phyloP scores from a whole-genome alignment of 2,888 invertebrate species.

The Drosophila incognita region DNA sequence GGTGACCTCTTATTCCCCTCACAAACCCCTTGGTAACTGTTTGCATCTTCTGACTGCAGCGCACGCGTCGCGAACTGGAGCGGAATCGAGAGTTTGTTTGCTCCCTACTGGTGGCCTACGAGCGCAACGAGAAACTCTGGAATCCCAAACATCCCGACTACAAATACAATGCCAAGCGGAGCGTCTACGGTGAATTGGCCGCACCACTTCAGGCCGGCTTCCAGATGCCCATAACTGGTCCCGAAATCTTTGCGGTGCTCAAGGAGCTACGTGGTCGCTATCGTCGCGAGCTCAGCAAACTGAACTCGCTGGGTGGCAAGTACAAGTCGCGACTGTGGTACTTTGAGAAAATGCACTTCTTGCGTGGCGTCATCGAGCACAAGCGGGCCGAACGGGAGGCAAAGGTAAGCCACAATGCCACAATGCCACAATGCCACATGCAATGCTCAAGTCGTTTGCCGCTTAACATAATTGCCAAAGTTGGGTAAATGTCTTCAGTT shows the following conservation, averaged over 20 bases:
- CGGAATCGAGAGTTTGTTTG: slow-evolving; percentile 72
- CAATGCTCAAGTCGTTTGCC: not conserved
- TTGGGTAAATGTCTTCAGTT: not conserved
- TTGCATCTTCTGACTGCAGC: slow-evolving; percentile 34
- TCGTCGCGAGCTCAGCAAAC: slow-evolving; percentile 73
- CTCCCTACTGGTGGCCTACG: slow-evolving; percentile 72
- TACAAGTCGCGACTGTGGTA: slow-evolving; percentile 77
- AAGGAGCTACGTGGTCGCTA: slow-evolving; percentile 75
- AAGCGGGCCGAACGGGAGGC: slow-evolving; percentile 71
- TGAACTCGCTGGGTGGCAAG: slow-evolving; percentile 64
- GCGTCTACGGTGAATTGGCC: slow-evolving; percentile 70
- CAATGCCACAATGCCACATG: not conserved
- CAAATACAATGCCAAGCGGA: slow-evolving; percentile 78
- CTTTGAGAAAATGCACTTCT: slow-evolving; percentile 77
- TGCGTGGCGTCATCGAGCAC: slow-evolving; percentile 69
- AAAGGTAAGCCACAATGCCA: slow-evolving; percentile 54
- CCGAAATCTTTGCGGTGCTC: slow-evolving; percentile 75
- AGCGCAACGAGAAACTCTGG: slow-evolving; percentile 77
- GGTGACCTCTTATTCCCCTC: slow-evolving; percentile 24
- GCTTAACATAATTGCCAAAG: not conserved
- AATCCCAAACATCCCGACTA: slow-evolving; percentile 80
- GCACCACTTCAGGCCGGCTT: slow-evolving; percentile 64
- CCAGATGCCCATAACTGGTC: slow-evolving; percentile 68
- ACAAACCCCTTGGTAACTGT: not conserved
- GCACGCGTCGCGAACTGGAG: slow-evolving; percentile 68